These are phyloP conservation scores for Halichoeres trimaculatus DNA, from an alignment of 2,113 vertebrate genomes.

Conservation along the genomic window DNA sequence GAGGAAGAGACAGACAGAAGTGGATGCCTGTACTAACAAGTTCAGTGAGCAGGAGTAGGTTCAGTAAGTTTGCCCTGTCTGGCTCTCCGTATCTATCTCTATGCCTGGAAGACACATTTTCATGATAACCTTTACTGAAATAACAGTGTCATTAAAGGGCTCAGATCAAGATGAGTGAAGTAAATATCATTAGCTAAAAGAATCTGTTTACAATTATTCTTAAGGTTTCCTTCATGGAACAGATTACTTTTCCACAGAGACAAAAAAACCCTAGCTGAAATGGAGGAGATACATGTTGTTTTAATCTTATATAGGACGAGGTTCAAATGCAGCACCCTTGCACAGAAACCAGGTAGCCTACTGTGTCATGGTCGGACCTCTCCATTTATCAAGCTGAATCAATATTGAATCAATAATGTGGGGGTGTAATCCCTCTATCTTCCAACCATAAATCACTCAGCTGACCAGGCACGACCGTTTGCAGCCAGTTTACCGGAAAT, in stretches of 20 bases:
- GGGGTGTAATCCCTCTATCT: conserved; percentile 36
- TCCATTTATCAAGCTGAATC: conserved; percentile 57
- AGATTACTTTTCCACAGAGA: too few relatives aligned
- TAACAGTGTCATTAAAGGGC: too few relatives aligned
- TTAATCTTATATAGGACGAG: background rate
- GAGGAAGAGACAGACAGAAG: background rate
- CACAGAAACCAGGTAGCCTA: background rate
- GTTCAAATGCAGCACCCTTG: conserved; percentile 14
- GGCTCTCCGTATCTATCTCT: background rate
- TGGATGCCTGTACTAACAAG: background rate
- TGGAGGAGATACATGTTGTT: background rate
- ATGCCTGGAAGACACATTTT: background rate
- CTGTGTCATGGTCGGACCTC: conserved; percentile 4
- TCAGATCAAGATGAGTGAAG: background rate
- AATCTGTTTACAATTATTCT: too few relatives aligned
- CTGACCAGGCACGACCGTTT: background rate
- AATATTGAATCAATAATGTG: conserved; percentile 23
- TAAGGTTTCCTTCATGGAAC: too few relatives aligned
- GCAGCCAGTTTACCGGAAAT: conserved; percentile 50
- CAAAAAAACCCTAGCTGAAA: background rate
- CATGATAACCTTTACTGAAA: background rate
- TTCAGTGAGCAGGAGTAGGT: background rate
- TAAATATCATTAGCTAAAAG: background rate
- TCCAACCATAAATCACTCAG: conserved; percentile 19
- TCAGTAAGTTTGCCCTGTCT: background rate